Conservation (phyloP, 2,113 vertebrate genomes). For the Campylomormyrus numenius region DNA sequence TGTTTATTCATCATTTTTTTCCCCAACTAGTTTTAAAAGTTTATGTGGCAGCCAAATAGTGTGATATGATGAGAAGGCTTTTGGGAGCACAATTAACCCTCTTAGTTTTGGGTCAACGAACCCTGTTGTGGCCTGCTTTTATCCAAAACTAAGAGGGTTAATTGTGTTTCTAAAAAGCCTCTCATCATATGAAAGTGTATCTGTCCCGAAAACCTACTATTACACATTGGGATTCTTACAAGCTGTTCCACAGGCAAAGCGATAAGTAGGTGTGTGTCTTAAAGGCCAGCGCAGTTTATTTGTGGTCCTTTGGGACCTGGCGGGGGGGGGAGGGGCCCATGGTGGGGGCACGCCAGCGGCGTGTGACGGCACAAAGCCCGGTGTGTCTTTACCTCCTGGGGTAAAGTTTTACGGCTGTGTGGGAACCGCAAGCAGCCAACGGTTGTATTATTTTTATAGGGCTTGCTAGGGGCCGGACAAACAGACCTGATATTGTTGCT, state of each 20-base stretch:
- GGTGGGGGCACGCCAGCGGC: conserved; percentile 8
- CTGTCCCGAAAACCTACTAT: neutral
- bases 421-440: conserved; percentile 34
- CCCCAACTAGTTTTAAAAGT: neutral
- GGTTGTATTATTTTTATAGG: conserved; percentile 34
- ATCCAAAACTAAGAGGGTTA: neutral
- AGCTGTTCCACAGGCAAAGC: neutral
- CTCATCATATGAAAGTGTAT: neutral
- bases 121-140: neutral
- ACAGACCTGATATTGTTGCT: conserved; percentile 46
- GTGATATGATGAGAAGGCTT: neutral
- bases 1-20: neutral
- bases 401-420: conserved; percentile 31
- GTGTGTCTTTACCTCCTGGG: conserved; percentile 26
- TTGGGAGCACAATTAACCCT: neutral
- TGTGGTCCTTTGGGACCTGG: conserved; percentile 17
- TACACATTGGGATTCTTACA: neutral
- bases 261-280: neutral
- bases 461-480: conserved; percentile 32
- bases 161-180: neutral
- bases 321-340: neutral
- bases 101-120: neutral
- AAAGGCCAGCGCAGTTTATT: conserved; percentile 21
- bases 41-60: neutral
- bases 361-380: conserved; percentile 16